Evolutionary conservation across 1,140 invertebrate species (phyloP).

Genomic region (Pissodes strobi): DNA sequence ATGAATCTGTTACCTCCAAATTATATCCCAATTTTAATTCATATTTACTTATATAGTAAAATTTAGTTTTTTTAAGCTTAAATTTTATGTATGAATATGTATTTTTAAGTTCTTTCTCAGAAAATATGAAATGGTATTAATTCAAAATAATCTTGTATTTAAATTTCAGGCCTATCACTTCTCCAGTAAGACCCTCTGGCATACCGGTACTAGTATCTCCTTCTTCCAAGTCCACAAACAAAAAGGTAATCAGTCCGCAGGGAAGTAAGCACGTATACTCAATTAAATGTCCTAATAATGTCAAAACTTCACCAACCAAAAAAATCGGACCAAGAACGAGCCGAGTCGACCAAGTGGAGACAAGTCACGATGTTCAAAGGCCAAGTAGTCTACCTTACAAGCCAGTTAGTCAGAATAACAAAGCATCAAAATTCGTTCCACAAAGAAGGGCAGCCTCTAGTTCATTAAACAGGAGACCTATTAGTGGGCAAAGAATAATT

Average conservation of each 20-base stretch:
- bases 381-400: constrained; percentile 70
- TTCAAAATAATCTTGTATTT: too few species aligned
- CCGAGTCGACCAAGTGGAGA: constrained; percentile 62
- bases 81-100: too few species aligned
- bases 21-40: too few species aligned
- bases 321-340: constrained; percentile 56
- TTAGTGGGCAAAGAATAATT: constrained; percentile 47
- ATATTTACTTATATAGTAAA: too few species aligned
- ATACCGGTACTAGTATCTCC: constrained; percentile 46
- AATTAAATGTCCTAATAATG: not conserved
- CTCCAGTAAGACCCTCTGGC: constrained; percentile 61
- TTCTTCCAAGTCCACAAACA: constrained; percentile 38
- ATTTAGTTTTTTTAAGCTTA: too few species aligned
- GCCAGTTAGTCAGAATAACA: constrained; percentile 57
- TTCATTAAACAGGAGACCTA: constrained; percentile 56
- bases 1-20: too few species aligned
- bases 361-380: constrained; percentile 55
- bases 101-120: too few species aligned
- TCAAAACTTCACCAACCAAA: constrained; percentile 35
- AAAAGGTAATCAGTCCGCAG: constrained; percentile 35
- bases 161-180: constrained; percentile 62
- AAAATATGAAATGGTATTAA: too few species aligned
- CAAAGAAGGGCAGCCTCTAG: constrained; percentile 68
- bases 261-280: not conserved
- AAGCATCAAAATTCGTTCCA: constrained; percentile 59